These are phyloP conservation scores for Aporrectodea caliginosa DNA, from an alignment of 1,140 invertebrate species.

Conservation along the genomic window DNA sequence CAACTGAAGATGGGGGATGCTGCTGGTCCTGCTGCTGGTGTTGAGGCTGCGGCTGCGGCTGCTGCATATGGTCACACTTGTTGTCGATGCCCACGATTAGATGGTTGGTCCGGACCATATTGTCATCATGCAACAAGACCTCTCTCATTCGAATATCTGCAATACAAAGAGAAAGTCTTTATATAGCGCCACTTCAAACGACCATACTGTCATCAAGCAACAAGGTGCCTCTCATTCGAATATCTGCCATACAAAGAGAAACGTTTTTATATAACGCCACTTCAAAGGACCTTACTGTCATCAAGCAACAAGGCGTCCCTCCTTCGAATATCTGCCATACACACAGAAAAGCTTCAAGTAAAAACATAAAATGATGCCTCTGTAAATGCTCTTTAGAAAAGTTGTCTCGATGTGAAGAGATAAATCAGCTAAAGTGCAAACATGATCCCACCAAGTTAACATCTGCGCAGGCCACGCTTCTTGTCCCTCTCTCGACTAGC, in stretches of 20 bases:
- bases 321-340: not conserved
- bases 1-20: not conserved
- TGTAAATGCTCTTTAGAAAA: too few relatives aligned
- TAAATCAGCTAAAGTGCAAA: too few relatives aligned
- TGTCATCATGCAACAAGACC: not conserved
- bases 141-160: not conserved
- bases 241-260: not conserved
- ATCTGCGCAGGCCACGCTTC: too few relatives aligned
- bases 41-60: not conserved
- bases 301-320: not conserved
- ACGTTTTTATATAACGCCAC: too few relatives aligned
- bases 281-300: not conserved
- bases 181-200: too few relatives aligned
- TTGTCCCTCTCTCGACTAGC: too few relatives aligned
- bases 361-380: too few relatives aligned
- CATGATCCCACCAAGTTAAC: too few relatives aligned
- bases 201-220: not conserved
- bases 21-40: not conserved
- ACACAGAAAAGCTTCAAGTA: too few relatives aligned
- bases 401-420: too few relatives aligned
- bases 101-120: not conserved
- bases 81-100: not conserved
- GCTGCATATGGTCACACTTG: not conserved
- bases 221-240: not conserved
- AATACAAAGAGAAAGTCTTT: too few relatives aligned